Conservation (phyloP, 2,797 vertebrate species). For the Cirrhinus molitorella region DNA sequence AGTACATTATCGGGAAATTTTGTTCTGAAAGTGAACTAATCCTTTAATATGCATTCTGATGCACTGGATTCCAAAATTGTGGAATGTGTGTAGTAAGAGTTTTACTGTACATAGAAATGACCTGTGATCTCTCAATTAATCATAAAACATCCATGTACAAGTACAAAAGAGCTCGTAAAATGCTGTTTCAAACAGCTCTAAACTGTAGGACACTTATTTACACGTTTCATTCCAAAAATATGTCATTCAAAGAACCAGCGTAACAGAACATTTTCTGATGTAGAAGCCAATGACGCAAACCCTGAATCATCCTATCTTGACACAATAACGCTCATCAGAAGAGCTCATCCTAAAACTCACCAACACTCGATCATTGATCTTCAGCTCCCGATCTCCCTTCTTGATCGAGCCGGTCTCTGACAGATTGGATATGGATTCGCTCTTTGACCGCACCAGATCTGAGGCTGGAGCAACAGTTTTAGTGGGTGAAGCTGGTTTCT, state of each 20-base stretch:
- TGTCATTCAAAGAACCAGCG: too few species aligned
- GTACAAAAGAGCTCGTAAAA: neutral
- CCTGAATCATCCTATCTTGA: neutral
- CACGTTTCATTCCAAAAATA: too few species aligned
- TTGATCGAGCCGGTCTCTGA: conserved; percentile 94
- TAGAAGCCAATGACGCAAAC: neutral
- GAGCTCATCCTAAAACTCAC: conserved; percentile 75
- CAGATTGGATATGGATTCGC: conserved; percentile 95
- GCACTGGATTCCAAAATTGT: too few species aligned
- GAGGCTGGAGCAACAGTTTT: conserved; percentile 77
- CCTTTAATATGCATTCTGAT: too few species aligned
- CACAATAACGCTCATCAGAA: neutral
- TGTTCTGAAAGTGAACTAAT: too few species aligned
- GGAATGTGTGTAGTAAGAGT: too few species aligned
- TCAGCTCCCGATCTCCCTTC: conserved; percentile 96
- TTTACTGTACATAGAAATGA: too few species aligned
- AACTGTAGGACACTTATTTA: too few species aligned
- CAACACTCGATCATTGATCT: conserved; percentile 94
- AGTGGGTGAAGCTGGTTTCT: conserved; percentile 74
- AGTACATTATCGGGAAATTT: too few species aligned
- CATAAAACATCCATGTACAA: neutral
- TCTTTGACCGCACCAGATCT: conserved; percentile 88
- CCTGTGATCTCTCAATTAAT: neutral
- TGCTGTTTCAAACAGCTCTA: neutral
- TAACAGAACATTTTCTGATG: too few species aligned